Conservation (phyloP, 2,113 vertebrate species). For the Halcyon senegalensis region DNA sequence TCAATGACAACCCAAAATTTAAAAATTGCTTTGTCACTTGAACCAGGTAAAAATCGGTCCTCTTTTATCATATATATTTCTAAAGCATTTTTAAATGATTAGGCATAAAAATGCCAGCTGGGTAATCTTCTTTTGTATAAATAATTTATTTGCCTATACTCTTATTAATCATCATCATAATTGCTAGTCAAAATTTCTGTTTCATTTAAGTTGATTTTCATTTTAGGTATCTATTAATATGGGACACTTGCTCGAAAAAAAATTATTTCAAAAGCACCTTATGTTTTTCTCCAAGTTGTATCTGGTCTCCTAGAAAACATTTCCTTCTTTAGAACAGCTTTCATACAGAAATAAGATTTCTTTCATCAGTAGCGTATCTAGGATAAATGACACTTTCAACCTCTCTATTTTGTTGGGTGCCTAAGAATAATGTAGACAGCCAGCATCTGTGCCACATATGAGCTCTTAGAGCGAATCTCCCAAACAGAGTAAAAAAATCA, state of each 20-base stretch:
- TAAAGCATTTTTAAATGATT: neutral
- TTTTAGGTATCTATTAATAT: neutral
- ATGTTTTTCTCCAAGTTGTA: neutral
- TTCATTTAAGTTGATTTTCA: neutral
- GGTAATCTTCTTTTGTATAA: neutral
- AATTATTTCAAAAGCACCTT: neutral
- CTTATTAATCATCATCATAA: neutral
- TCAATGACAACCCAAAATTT: neutral
- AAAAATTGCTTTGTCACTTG: neutral
- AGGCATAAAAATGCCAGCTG: neutral
- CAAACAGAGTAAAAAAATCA: constrained; percentile 75
- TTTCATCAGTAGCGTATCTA: constrained; percentile 24
- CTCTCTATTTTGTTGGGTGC: constrained; percentile 61
- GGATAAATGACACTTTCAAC: constrained; percentile 50
- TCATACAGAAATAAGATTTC: constrained; percentile 32
- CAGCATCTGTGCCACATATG: constrained; percentile 37
- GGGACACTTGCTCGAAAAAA: neutral
- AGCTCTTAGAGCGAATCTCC: constrained; percentile 62
- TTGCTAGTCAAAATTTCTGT: neutral
- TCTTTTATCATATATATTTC: neutral
- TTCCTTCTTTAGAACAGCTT: constrained; percentile 6
- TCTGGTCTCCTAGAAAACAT: constrained; percentile 20
- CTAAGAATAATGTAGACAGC: constrained; percentile 59
- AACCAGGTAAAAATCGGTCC: neutral
- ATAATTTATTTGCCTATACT: neutral